Percentiles rank a stretch among this genome's conserved stretches.
Conservation (phyloP, 2,113 vertebrate genomes). For the Glaucidium brasilianum region DNA sequence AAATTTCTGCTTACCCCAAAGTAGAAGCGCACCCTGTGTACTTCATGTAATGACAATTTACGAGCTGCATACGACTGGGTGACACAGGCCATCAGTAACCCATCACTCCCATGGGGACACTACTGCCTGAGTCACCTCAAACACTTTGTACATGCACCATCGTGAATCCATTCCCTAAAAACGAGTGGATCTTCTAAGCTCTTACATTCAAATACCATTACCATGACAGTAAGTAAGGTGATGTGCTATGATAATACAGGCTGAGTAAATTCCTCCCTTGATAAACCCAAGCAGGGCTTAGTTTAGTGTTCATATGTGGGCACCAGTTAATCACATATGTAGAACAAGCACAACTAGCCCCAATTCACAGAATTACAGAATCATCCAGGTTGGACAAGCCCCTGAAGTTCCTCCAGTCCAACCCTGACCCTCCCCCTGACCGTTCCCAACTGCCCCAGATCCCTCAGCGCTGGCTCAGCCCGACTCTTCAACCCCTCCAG, state of each 20-base stretch:
- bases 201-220: neutral
- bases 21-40: neutral
- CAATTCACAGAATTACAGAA: no score
- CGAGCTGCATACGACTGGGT: neutral
- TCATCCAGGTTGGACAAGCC: no score
- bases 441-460: no score
- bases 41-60: neutral
- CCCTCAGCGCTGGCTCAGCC: no score
- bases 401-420: no score
- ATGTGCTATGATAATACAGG: rapidly evolving
- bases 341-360: neutral
- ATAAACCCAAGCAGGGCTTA: neutral
- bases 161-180: neutral
- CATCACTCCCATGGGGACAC: rapidly evolving
- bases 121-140: neutral
- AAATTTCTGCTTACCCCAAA: neutral
- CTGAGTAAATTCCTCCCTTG: neutral
- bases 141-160: rapidly evolving
- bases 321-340: rapidly evolving
- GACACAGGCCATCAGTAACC: rapidly evolving
- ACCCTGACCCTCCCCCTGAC: no score
- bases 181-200: neutral
- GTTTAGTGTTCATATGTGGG: rapidly evolving
- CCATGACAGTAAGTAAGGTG: neutral
- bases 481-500: no score